A percentile compares a stretch with the other conserved stretches of the same genome.
These are phyloP conservation scores for Hafferia zeledoni DNA, from an alignment of 2,797 vertebrate species.

Conservation along the genomic window DNA sequence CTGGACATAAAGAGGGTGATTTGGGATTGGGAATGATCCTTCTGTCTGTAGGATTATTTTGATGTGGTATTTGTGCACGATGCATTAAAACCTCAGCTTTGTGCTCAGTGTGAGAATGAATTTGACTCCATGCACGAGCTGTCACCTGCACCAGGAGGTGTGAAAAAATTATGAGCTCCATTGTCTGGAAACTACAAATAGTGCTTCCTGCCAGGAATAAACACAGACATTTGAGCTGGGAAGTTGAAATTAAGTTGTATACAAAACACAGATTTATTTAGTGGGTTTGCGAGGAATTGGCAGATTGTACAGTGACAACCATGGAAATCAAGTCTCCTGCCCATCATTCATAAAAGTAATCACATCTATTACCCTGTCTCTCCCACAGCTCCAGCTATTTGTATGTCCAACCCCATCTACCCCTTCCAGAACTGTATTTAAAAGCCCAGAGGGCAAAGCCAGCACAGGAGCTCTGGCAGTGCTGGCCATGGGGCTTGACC, in stretches of 20 bases:
- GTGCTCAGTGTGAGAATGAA: conserved; percentile 47
- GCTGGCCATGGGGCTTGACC: background rate
- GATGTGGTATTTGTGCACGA: conserved; percentile 25
- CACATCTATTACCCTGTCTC: background rate
- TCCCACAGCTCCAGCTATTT: background rate
- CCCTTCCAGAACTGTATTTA: background rate
- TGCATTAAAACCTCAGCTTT: conserved; percentile 30
- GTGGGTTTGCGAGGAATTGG: background rate
- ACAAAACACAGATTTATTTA: conserved; percentile 43
- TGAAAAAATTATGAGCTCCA: conserved; percentile 76
- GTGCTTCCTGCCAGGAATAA: conserved; percentile 60
- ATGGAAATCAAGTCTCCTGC: background rate
- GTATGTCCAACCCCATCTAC: fast-evolving
- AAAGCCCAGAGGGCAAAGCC: background rate
- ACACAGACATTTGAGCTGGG: conserved; percentile 47
- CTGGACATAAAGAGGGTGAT: background rate
- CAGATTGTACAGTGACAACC: background rate
- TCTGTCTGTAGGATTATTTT: conserved; percentile 22
- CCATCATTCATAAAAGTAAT: background rate
- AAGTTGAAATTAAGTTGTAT: conserved; percentile 47
- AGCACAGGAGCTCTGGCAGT: fast-evolving
- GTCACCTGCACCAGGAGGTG: conserved; percentile 77
- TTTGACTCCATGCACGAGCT: conserved; percentile 59
- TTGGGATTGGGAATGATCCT: conserved; percentile 11
- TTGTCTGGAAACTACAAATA: conserved; percentile 68